These are phyloP conservation scores for Leucophenga varia DNA, from an alignment of 1,140 invertebrate genomes.

Conservation along the genomic window DNA sequence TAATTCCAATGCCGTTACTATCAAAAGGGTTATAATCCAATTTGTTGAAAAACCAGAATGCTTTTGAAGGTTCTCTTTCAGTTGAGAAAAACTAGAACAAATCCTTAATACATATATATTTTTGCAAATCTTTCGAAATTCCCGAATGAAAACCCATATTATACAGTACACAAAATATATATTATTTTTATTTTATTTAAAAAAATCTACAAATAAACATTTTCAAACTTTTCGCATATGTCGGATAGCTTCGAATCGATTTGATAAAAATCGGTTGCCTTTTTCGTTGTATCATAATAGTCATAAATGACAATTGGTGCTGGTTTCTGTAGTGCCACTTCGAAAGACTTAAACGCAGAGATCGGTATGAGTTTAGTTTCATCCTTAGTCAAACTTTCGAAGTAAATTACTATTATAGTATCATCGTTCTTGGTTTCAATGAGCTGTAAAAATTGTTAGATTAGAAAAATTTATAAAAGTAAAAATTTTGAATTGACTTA, in stretches of 20 bases:
- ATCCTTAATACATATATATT: no score
- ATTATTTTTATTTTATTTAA: no score
- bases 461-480: no score
- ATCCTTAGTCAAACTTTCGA: conserved; percentile 71
- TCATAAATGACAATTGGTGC: conserved; percentile 84
- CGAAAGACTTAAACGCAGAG: conserved; percentile 78
- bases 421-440: conserved; percentile 77
- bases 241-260: conserved; percentile 41
- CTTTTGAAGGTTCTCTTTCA: no score
- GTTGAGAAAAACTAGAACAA: no score
- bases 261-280: conserved; percentile 44
- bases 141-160: no score
- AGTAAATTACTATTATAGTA: conserved; percentile 78
- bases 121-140: no score
- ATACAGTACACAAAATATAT: no score
- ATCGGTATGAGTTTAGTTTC: conserved; percentile 78
- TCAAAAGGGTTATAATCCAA: no score
- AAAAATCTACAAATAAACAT: no score
- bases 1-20: no score
- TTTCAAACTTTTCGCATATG: conserved; percentile 44
- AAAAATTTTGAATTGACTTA: conserved; percentile 19
- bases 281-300: conserved; percentile 86
- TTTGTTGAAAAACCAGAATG: no score
- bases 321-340: conserved; percentile 82
- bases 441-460: conserved; percentile 46